phyloP scores from a whole-genome alignment of 2,797 vertebrate species.

The Chelon labrosus region DNA sequence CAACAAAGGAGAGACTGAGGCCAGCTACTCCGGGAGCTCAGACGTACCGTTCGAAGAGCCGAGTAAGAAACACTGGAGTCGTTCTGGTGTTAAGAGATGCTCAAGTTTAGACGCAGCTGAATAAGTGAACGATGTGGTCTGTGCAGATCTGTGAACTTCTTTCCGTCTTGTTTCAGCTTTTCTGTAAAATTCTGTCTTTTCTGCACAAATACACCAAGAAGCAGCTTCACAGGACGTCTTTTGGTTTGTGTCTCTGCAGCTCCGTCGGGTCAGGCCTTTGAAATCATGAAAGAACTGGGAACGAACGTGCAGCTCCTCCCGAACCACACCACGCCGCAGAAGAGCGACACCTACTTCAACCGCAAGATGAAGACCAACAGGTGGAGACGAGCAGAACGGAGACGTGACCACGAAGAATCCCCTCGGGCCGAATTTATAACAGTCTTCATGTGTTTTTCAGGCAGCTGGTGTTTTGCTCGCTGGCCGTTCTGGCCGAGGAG shows the following conservation, averaged over 20 bases:
- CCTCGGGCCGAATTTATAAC: too few species aligned
- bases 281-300: constrained; percentile 93
- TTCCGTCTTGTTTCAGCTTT: too few species aligned
- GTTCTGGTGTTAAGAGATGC: background rate
- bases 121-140: too few species aligned
- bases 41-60: constrained; percentile 72
- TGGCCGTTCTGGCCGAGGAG: constrained; percentile 92
- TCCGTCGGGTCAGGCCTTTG: constrained; percentile 79
- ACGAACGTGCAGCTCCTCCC: constrained; percentile 96
- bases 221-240: too few species aligned
- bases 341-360: constrained; percentile 98
- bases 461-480: constrained; percentile 94
- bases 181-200: too few species aligned
- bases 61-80: constrained; percentile 48
- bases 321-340: constrained; percentile 93
- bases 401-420: background rate
- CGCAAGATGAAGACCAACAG: constrained; percentile 99
- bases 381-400: constrained; percentile 43
- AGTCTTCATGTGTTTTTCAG: constrained; percentile 75
- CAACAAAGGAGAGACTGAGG: constrained; percentile 95
- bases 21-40: constrained; percentile 86
- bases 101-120: background rate
- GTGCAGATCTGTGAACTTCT: too few species aligned
- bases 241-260: constrained; percentile 54
- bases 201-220: too few species aligned